Conservation (phyloP, 2,113 vertebrate genomes). For the Cyprinodon brontotheroides region DNA sequence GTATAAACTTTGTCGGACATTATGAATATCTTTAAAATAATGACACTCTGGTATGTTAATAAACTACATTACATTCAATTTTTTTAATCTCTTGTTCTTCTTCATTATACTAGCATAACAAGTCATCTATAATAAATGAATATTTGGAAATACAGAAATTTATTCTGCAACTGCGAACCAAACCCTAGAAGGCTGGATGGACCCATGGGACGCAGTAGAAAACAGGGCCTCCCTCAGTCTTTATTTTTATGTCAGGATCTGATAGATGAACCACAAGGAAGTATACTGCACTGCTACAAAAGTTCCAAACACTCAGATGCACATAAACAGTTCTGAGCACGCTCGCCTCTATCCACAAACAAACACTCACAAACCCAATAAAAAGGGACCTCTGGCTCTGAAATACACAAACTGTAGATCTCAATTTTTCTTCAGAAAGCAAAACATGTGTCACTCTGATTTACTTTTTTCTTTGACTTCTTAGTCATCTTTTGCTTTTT, state of each 20-base stretch:
- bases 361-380: not conserved
- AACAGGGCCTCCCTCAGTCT: not conserved
- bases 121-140: conserved; percentile 12
- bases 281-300: not conserved
- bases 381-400: conserved; percentile 14
- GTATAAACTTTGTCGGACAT: not conserved
- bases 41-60: not conserved
- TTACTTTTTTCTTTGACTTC: not conserved
- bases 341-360: not conserved
- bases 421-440: not conserved
- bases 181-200: not conserved
- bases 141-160: not conserved
- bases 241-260: not conserved
- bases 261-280: not conserved
- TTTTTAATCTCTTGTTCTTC: not conserved
- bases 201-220: conserved; percentile 1
- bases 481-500: conserved; percentile 17
- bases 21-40: not conserved
- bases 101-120: not conserved
- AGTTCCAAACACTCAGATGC: not conserved
- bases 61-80: not conserved
- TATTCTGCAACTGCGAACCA: not conserved
- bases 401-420: conserved; percentile 3
- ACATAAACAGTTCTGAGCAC: conserved; percentile 20
- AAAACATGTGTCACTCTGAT: not conserved